Conservation (phyloP, 2,797 vertebrate genomes). For the Channallabes apus region DNA sequence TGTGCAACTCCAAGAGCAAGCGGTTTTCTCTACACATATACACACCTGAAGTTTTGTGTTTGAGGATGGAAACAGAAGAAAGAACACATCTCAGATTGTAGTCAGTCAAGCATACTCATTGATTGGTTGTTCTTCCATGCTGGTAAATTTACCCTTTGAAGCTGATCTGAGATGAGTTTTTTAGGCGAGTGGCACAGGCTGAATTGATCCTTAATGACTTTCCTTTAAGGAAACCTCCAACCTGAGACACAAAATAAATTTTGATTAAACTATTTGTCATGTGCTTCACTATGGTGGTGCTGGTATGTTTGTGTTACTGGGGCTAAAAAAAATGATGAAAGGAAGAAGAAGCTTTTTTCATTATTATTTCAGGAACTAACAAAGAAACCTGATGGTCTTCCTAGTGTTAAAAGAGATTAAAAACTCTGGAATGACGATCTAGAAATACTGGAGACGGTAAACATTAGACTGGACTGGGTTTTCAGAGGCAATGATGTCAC, state of each 20-base stretch:
- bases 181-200: slow-evolving; percentile 23
- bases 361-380: neutral
- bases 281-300: neutral
- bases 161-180: slow-evolving; percentile 43
- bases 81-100: slow-evolving; percentile 40
- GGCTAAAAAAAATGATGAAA: neutral
- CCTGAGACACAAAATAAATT: neutral
- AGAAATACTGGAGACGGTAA: neutral
- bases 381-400: neutral
- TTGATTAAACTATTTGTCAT: neutral
- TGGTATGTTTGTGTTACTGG: neutral
- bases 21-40: slow-evolving; percentile 13
- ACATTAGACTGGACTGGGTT: neutral
- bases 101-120: slow-evolving; percentile 41
- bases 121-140: slow-evolving; percentile 48
- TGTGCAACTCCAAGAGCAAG: slow-evolving; percentile 26
- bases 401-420: neutral
- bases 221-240: neutral
- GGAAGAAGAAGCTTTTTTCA: neutral
- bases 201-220: slow-evolving; percentile 8
- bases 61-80: slow-evolving; percentile 33
- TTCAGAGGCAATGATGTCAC: neutral
- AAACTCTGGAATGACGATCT: neutral
- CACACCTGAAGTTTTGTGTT: slow-evolving; percentile 36
- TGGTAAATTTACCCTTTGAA: slow-evolving; percentile 42